These are phyloP conservation scores for Tenebrosternarchus preto DNA, from an alignment of 2,113 vertebrate genomes.

Conservation along the genomic window DNA sequence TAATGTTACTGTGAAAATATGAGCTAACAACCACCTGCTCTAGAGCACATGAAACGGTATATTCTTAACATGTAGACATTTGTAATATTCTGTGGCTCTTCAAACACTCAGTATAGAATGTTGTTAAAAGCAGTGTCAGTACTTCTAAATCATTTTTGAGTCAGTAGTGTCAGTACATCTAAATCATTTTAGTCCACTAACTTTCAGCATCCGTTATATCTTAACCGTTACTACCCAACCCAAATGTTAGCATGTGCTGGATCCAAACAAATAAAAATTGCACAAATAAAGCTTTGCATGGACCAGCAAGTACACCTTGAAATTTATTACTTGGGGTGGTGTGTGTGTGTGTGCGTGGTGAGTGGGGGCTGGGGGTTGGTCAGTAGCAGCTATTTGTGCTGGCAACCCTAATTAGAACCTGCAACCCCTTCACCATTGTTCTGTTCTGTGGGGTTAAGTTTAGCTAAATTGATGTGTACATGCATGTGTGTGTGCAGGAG, in stretches of 20 bases:
- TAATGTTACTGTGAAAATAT: constrained; percentile 24
- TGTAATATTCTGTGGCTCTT: not conserved
- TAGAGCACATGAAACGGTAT: not conserved
- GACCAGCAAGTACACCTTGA: not conserved
- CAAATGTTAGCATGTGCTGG: not conserved
- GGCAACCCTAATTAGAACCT: not conserved
- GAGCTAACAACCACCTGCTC: not conserved
- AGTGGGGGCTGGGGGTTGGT: not conserved
- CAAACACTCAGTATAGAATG: not conserved
- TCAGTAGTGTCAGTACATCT: not conserved
- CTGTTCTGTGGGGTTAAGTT: constrained; percentile 14
- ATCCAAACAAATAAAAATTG: constrained; percentile 2
- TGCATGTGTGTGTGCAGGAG: not conserved
- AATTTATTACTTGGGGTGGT: not conserved
- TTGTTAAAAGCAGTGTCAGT: too few relatives aligned
- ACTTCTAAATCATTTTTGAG: not conserved
- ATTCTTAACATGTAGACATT: not conserved
- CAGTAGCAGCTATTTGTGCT: not conserved
- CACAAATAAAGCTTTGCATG: not conserved
- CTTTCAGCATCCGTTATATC: not conserved
- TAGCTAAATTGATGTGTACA: not conserved
- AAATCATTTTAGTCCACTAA: not conserved
- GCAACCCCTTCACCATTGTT: not conserved
- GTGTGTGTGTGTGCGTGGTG: too few relatives aligned
- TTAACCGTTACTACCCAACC: not conserved